phyloP scores from a whole-genome alignment of 2,888 invertebrate species.

The Lypha dubia region DNA sequence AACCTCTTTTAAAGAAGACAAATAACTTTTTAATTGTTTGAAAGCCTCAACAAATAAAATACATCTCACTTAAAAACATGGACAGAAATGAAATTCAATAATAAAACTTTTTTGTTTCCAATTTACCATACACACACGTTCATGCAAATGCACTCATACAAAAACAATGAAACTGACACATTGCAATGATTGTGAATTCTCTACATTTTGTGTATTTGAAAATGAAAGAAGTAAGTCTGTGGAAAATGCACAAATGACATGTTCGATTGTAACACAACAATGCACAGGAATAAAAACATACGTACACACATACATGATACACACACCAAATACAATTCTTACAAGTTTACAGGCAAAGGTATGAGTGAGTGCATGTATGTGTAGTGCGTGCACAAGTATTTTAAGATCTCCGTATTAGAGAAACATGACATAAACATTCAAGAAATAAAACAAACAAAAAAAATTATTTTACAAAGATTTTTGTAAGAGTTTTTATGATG shows the following conservation, averaged over 20 bases:
- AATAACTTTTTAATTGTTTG: too few species aligned
- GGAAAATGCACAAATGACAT: conserved; percentile 57
- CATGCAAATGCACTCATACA: neutral
- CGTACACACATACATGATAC: neutral
- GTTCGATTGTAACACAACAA: conserved; percentile 53
- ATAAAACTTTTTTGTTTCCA: conserved; percentile 26
- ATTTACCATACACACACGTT: conserved; percentile 4
- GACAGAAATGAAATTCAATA: conserved; percentile 25
- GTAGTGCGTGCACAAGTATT: conserved; percentile 31
- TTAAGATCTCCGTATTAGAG: conserved; percentile 43
- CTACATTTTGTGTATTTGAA: conserved; percentile 40
- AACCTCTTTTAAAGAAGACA: too few species aligned
- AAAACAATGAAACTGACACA: conserved; percentile 21
- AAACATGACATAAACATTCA: conserved; percentile 61
- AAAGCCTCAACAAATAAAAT: too few species aligned
- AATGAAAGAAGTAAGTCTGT: conserved; percentile 53
- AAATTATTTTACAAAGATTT: conserved; percentile 21
- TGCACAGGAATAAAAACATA: neutral
- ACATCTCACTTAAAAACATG: conserved; percentile 26
- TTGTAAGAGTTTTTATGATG: conserved; percentile 11
- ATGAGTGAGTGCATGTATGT: conserved; percentile 8
- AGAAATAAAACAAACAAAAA: conserved; percentile 36
- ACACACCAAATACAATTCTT: conserved; percentile 4
- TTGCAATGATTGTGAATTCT: conserved; percentile 44
- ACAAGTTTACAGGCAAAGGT: conserved; percentile 8